phyloP scores from a whole-genome alignment of 2,113 vertebrate genomes.

The Lagopus muta region DNA sequence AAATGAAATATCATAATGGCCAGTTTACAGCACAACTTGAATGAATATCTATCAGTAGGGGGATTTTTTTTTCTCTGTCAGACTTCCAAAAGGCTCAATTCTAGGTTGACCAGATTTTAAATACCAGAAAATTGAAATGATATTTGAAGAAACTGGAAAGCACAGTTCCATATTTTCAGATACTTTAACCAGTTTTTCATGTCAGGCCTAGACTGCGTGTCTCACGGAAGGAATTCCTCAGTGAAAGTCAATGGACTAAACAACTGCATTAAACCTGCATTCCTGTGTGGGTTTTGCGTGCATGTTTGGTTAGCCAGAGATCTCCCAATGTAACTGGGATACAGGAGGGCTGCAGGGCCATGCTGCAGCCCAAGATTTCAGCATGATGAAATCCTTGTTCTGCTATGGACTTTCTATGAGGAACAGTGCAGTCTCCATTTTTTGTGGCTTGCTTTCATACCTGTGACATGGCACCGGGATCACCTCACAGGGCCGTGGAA shows the following conservation, averaged over 20 bases:
- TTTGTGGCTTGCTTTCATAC: not conserved
- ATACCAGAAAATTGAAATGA: not conserved
- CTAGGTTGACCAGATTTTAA: constrained; percentile 15
- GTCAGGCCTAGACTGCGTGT: not conserved
- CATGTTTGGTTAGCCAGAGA: not conserved
- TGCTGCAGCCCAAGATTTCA: not conserved
- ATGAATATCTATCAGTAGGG: not conserved
- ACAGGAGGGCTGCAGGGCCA: not conserved
- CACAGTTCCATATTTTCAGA: not conserved
- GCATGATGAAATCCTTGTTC: not conserved
- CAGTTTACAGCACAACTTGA: not conserved
- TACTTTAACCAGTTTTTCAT: constrained; percentile 25
- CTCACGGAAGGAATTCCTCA: not conserved
- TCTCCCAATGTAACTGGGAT: not conserved
- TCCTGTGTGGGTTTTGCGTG: not conserved
- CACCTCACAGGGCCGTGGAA: not conserved
- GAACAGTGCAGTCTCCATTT: rapidly evolving
- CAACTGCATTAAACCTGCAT: not conserved
- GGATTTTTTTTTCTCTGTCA: not conserved
- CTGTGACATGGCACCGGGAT: not conserved
- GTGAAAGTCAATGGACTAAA: not conserved
- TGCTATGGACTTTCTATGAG: not conserved
- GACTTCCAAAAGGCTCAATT: not conserved
- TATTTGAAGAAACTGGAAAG: constrained; percentile 40
- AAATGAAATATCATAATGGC: constrained; percentile 36